A percentile compares a stretch with the other conserved stretches of the same genome.
These are phyloP conservation scores for Neodontobutis hainanensis DNA, from an alignment of 2,113 vertebrate species.

Conservation along the genomic window DNA sequence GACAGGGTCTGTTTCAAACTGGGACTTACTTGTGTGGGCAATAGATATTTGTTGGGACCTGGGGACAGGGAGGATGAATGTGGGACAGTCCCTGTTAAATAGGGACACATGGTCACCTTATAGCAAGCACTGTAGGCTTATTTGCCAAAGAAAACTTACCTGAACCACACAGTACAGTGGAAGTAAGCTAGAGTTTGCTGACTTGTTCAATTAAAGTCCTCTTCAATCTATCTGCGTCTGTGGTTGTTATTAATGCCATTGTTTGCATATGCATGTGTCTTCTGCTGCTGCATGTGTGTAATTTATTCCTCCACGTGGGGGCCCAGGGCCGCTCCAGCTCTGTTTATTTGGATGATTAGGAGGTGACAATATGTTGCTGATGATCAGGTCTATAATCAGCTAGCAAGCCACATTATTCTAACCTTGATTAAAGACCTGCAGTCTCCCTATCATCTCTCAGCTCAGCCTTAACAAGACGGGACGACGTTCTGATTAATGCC, in stretches of 20 bases:
- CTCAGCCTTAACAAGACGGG: slow-evolving; percentile 74
- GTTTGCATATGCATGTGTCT: slow-evolving; percentile 29
- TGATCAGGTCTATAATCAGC: slow-evolving; percentile 79
- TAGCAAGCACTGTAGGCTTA: too few relatives aligned
- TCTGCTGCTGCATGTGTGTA: slow-evolving; percentile 27
- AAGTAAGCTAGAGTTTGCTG: background rate
- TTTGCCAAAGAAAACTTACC: too few relatives aligned
- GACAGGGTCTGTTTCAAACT: too few relatives aligned
- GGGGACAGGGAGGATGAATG: too few relatives aligned
- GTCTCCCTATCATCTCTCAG: slow-evolving; percentile 73
- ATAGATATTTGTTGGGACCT: too few relatives aligned
- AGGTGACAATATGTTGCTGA: slow-evolving; percentile 75
- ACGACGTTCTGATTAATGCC: slow-evolving; percentile 75
- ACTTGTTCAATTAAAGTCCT: background rate
- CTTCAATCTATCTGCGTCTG: background rate
- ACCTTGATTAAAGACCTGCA: slow-evolving; percentile 80
- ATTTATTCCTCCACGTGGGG: slow-evolving; percentile 61
- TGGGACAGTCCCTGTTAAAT: too few relatives aligned
- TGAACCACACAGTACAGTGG: too few relatives aligned
- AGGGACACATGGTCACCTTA: too few relatives aligned
- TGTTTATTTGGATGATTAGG: slow-evolving; percentile 80
- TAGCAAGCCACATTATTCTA: slow-evolving; percentile 74
- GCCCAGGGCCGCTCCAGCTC: slow-evolving; percentile 56
- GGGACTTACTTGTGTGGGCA: too few relatives aligned
- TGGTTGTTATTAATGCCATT: background rate